Percentiles rank a stretch among this genome's conserved stretches.
Conservation (phyloP, 1,140 invertebrate species). For the Agrilus planipennis region DNA sequence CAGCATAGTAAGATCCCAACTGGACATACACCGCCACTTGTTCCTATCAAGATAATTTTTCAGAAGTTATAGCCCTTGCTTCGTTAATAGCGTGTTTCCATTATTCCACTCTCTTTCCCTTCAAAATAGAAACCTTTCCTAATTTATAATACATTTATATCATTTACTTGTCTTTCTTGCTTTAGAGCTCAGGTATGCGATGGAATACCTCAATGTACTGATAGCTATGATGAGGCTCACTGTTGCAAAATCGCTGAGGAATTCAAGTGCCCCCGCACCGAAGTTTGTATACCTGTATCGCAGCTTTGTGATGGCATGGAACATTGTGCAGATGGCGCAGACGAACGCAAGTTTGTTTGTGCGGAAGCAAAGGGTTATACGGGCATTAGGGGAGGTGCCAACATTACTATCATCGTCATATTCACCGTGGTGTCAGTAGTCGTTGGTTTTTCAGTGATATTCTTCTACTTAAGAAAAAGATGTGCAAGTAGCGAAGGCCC, state of each 20-base stretch:
- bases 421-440: slow-evolving; percentile 27
- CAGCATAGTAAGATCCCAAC: too few species aligned
- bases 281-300: slow-evolving; percentile 44
- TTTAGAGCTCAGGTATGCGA: slow-evolving; percentile 58
- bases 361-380: slow-evolving; percentile 24
- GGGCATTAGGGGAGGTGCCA: slow-evolving; percentile 24
- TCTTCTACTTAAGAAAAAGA: slow-evolving; percentile 15
- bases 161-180: too few species aligned
- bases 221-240: slow-evolving; percentile 28
- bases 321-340: slow-evolving; percentile 61
- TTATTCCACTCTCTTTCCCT: too few species aligned
- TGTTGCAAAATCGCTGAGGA: slow-evolving; percentile 34
- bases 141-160: too few species aligned
- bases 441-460: slow-evolving; percentile 27
- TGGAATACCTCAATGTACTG: slow-evolving; percentile 37
- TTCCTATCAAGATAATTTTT: too few species aligned
- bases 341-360: slow-evolving; percentile 52
- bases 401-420: slow-evolving; percentile 27
- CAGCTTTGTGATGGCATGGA: slow-evolving; percentile 51
- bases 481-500: slow-evolving; percentile 22
- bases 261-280: slow-evolving; percentile 50
- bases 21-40: too few species aligned
- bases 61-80: too few species aligned
- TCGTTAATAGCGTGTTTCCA: too few species aligned
- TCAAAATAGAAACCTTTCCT: too few species aligned